Conservation (phyloP, 1,140 invertebrate genomes). For the Drosophila cardini region DNA sequence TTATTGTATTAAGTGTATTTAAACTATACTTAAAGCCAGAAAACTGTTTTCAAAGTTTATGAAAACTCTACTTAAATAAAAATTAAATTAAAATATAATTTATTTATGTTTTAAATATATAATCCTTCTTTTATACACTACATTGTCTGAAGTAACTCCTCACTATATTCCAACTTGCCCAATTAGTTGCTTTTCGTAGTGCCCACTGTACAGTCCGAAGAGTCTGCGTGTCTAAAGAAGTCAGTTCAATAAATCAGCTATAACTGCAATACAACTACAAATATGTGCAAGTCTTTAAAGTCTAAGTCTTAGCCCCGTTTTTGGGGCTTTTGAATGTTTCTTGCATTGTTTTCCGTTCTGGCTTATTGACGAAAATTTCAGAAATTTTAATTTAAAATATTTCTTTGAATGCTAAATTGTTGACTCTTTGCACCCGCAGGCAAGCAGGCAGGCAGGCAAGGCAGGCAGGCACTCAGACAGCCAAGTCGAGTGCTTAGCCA, state of each 20-base stretch:
- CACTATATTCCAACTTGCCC: conserved; percentile 13
- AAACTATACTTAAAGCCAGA: too few relatives aligned
- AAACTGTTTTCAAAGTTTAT: too few relatives aligned
- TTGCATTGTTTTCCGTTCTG: conserved; percentile 66
- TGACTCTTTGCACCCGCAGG: conserved; percentile 75
- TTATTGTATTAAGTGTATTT: too few relatives aligned
- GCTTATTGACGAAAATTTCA: conserved; percentile 84
- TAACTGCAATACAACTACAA: conserved; percentile 40
- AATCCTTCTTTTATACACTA: too few relatives aligned
- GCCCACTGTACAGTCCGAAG: conserved; percentile 13
- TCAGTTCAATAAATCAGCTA: conserved; percentile 66
- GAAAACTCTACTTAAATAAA: too few relatives aligned
- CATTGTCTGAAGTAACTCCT: too few relatives aligned
- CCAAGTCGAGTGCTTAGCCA: conserved; percentile 30
- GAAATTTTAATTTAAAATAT: conserved; percentile 85
- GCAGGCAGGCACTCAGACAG: not conserved
- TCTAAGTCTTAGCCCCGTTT: conserved; percentile 36
- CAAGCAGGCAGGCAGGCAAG: conserved; percentile 14
- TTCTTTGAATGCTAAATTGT: conserved; percentile 85
- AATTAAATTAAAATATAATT: too few relatives aligned
- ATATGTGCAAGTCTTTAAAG: conserved; percentile 76
- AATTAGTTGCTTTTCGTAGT: conserved; percentile 28
- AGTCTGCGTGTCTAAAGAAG: not conserved
- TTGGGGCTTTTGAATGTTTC: conserved; percentile 11
- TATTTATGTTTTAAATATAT: too few relatives aligned